These are phyloP conservation scores for Chaenogobius annularis DNA, from an alignment of 2,113 vertebrate genomes.

Conservation along the genomic window DNA sequence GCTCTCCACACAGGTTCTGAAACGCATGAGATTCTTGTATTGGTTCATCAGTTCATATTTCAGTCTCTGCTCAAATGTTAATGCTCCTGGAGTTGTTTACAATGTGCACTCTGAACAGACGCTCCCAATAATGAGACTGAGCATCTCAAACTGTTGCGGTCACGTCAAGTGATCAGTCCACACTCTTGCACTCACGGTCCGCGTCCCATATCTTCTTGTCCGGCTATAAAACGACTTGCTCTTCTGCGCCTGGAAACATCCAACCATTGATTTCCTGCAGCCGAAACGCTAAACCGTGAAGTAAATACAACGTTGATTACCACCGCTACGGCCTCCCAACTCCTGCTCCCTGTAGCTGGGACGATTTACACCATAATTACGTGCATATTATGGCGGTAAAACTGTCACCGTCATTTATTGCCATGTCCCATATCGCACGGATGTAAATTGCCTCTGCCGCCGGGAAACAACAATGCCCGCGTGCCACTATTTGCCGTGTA, in stretches of 20 bases:
- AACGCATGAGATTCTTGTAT: too few species aligned
- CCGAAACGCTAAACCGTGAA: conserved; percentile 3
- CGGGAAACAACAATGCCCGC: conserved; percentile 48
- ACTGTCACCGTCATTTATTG: conserved; percentile 25
- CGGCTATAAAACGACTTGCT: background rate
- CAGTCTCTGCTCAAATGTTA: too few species aligned
- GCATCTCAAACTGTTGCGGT: background rate
- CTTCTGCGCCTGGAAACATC: background rate
- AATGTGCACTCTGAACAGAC: too few species aligned
- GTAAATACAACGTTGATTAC: conserved; percentile 4
- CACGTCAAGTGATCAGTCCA: background rate
- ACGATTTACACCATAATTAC: background rate
- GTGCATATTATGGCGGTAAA: conserved; percentile 7
- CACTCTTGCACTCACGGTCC: background rate
- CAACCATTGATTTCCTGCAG: background rate
- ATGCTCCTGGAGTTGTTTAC: too few species aligned
- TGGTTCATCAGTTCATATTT: too few species aligned
- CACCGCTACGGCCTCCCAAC: background rate
- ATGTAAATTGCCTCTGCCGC: conserved; percentile 44
- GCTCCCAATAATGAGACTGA: too few species aligned
- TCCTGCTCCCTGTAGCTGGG: conserved; percentile 3
- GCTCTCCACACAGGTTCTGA: too few species aligned
- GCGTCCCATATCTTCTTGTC: background rate
- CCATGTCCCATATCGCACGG: conserved; percentile 2
- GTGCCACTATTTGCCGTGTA: conserved; percentile 57